Conservation (phyloP, 2,888 invertebrate species). For the Andrena haemorrhoa region DNA sequence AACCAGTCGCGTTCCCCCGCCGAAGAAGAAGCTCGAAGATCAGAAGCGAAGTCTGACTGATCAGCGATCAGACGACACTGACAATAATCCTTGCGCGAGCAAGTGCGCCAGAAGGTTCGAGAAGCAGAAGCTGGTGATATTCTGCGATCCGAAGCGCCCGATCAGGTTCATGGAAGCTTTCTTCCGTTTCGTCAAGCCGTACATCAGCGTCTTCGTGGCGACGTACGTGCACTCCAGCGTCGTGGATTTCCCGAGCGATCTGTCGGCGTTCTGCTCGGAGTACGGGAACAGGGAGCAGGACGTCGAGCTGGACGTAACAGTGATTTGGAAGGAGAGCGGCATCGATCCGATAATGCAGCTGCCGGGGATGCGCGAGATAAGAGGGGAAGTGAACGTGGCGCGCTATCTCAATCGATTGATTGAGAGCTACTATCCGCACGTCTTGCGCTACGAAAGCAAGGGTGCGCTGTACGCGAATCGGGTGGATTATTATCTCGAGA, state of each 20-base stretch:
- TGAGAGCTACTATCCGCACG: slow-evolving; percentile 71
- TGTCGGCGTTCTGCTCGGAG: slow-evolving; percentile 72
- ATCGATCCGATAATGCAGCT: slow-evolving; percentile 76
- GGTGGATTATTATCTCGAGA: slow-evolving; percentile 78
- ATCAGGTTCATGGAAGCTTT: slow-evolving; percentile 79
- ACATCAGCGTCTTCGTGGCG: slow-evolving; percentile 68
- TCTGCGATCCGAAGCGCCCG: slow-evolving; percentile 82
- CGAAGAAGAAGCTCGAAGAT: slow-evolving; percentile 14
- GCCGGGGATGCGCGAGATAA: slow-evolving; percentile 70
- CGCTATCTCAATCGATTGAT: slow-evolving; percentile 82
- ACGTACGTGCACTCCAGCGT: slow-evolving; percentile 80
- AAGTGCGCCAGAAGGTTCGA: slow-evolving; percentile 30
- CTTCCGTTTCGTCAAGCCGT: slow-evolving; percentile 70
- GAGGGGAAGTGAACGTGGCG: slow-evolving; percentile 81
- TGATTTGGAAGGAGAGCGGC: slow-evolving; percentile 81
- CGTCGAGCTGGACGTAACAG: slow-evolving; percentile 68
- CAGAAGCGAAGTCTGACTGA: slow-evolving; percentile 17
- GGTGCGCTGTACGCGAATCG: slow-evolving; percentile 77
- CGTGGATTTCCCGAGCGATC: slow-evolving; percentile 50
- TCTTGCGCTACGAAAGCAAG: slow-evolving; percentile 78
- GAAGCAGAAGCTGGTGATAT: slow-evolving; percentile 73
- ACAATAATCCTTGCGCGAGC: background rate
- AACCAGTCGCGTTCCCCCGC: slow-evolving; percentile 13
- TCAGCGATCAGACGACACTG: background rate
- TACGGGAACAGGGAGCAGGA: slow-evolving; percentile 47